Percentiles rank a stretch among this genome's conserved stretches.
phyloP scores from a whole-genome alignment of 2,113 vertebrate genomes.

The Gasterosteus aculeatus region DNA sequence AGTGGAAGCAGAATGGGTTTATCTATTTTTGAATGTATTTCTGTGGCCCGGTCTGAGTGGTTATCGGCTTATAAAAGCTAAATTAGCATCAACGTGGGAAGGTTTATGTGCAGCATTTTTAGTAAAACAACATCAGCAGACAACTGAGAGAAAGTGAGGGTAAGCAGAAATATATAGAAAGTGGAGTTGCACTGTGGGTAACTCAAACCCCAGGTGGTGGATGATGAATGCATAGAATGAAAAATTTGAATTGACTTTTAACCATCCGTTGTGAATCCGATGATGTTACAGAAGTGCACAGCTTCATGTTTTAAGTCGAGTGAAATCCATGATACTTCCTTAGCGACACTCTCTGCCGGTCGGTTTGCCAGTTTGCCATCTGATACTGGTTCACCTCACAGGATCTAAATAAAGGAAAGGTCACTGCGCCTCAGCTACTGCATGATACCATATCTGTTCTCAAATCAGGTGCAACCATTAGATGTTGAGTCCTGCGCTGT shows the following conservation, averaged over 20 bases:
- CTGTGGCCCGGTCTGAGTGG: not conserved
- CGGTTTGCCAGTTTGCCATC: conserved; percentile 30
- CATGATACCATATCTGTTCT: conserved; percentile 62
- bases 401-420: conserved; percentile 67
- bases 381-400: conserved; percentile 51
- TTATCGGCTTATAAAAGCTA: not conserved
- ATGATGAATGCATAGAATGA: not conserved
- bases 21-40: not conserved
- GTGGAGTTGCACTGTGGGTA: not conserved
- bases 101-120: not conserved
- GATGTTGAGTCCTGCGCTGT: conserved; percentile 35
- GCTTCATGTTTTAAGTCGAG: not conserved
- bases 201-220: not conserved
- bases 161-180: not conserved
- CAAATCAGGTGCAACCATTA: conserved; percentile 52
- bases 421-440: conserved; percentile 54
- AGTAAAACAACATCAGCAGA: not conserved
- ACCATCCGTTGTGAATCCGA: not conserved
- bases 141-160: not conserved
- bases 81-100: not conserved
- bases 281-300: not conserved
- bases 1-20: not conserved
- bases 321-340: conserved; percentile 1
- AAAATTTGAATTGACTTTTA: not conserved
- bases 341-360: not conserved